Base-by-base conservation (phyloP, 2,888 invertebrate species). In the Sesamia inferens region DNA sequence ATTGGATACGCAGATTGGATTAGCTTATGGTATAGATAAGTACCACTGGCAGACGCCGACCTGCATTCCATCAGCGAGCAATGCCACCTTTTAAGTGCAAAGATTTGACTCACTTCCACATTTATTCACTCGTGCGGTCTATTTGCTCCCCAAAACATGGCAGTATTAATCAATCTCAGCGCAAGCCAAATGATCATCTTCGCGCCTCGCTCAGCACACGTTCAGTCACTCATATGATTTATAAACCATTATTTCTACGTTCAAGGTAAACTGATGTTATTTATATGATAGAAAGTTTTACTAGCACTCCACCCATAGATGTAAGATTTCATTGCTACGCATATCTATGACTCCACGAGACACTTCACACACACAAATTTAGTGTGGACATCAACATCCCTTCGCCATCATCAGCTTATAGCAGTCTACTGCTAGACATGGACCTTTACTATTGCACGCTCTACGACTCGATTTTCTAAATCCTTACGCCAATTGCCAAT, bases 131-230 rank as follows among this genome's bases (percentile, higher is more conserved):
- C 59, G 42, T 42, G 48, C 57, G n/a, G 24, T 16, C 71, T 22
- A 42, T 64, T 42, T 58, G 48, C 42, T 54, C 79, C 47, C 57
- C 51, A 76, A 55, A 76, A 70, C 44, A 47, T 66, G 51, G 54
- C 24, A 13, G 6, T 55, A 79, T 78, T 68, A 54, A 66, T 78
- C 78, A 79, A 19, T 54, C 54, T 14, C 58, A 48, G 47, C 62
- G 19, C 39, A 0, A n/a, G 14, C 19, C 14, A 59, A 54, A 44
- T 58, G 59, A 64, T 59, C 59, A 72, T 58, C 63, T 62, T 54
- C 63, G 59, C 58, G 67, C 57, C 16, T 61, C 68, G 13, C 65
- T 11, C n/a, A 39, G 39, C 13, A 48, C 10, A 19, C 31, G 59
- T 61, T 68, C 58, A 55, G 55, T 79, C 63, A 48, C 59, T 67